These are phyloP conservation scores for Drosophila hydei DNA, from an alignment of 1,140 invertebrate species.

Conservation along the genomic window DNA sequence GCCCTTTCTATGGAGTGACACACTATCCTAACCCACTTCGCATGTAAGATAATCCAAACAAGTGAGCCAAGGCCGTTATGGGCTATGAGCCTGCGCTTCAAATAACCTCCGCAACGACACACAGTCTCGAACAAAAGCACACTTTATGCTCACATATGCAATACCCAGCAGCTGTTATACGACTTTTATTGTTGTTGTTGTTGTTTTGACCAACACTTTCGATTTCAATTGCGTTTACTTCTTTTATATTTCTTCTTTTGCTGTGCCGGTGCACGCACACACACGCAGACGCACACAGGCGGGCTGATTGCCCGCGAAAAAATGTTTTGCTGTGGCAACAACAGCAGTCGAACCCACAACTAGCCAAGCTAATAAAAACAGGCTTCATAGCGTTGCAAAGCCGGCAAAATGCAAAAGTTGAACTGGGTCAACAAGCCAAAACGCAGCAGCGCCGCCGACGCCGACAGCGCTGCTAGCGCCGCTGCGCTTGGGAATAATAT, in stretches of 20 bases:
- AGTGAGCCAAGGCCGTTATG: conserved; percentile 50
- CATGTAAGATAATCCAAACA: conserved; percentile 36
- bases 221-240: conserved; percentile 75
- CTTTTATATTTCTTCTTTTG: conserved; percentile 41
- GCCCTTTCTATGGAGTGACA: conserved; percentile 1
- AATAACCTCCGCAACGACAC: conserved; percentile 28
- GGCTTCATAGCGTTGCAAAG: conserved; percentile 61
- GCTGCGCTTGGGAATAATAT: conserved; percentile 22
- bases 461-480: conserved; percentile 36
- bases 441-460: conserved; percentile 46
- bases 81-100: conserved; percentile 32
- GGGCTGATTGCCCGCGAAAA: conserved; percentile 67
- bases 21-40: conserved; percentile 38
- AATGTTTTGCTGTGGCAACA: conserved; percentile 27
- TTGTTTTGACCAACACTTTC: conserved; percentile 68
- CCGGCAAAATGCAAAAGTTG: conserved; percentile 83
- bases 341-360: conserved; percentile 44
- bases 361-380: conserved; percentile 78
- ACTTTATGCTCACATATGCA: conserved; percentile 38
- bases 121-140: conserved; percentile 18
- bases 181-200: conserved; percentile 19
- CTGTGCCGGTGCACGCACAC: conserved; percentile 18
- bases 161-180: conserved; percentile 19
- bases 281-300: conserved; percentile 37
- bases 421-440: conserved; percentile 83